phyloP scores from a whole-genome alignment of 2,113 vertebrate species.

The Lophura nycthemera region DNA sequence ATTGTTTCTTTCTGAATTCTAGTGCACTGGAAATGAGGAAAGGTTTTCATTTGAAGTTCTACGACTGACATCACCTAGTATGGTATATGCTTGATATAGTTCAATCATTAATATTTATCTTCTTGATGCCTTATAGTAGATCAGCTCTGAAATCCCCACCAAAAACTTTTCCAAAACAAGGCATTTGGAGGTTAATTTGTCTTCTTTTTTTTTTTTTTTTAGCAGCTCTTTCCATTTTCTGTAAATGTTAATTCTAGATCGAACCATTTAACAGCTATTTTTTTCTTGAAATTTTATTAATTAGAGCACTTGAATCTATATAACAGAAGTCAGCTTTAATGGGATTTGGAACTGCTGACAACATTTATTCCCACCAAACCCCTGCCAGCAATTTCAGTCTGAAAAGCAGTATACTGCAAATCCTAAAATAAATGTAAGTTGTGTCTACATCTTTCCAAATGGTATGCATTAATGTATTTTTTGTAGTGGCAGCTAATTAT shows the following conservation, averaged over 20 bases:
- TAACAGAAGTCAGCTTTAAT: conserved; percentile 38
- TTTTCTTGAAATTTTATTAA: conserved; percentile 41
- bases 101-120: not conserved
- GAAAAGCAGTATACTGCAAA: conserved; percentile 30
- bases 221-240: not conserved
- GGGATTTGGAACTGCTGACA: conserved; percentile 36
- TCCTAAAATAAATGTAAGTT: conserved; percentile 61
- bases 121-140: not conserved
- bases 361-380: conserved; percentile 55
- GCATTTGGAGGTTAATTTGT: not conserved
- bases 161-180: not conserved
- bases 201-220: no score
- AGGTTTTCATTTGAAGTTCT: not conserved
- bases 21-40: not conserved
- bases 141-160: not conserved
- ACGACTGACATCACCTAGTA: not conserved
- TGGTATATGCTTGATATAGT: not conserved
- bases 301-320: conserved; percentile 47
- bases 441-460: conserved; percentile 55
- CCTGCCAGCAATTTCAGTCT: conserved; percentile 57
- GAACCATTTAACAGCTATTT: conserved; percentile 5
- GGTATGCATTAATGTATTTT: conserved; percentile 12
- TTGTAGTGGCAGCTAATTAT: conserved; percentile 43
- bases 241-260: conserved; percentile 12
- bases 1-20: not conserved